Percentiles rank a stretch among this genome's conserved stretches.
Conservation (phyloP, 2,797 vertebrate species). For the Typhlichthys eigenmanni region DNA sequence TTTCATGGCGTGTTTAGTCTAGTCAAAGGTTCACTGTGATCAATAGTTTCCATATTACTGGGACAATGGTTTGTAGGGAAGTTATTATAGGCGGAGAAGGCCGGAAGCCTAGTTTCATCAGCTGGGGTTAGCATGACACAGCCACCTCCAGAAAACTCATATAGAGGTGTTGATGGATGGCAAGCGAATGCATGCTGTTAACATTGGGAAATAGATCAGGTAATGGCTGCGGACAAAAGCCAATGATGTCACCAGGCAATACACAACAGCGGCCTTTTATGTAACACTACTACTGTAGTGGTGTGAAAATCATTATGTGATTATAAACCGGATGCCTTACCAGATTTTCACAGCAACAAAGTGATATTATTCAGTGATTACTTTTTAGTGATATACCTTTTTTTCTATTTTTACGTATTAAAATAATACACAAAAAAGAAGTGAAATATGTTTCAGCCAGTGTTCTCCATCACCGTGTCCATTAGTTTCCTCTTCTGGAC, state of each 20-base stretch:
- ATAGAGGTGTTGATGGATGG: neutral
- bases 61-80: neutral
- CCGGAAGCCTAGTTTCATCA: neutral
- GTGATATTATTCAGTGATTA: too few species aligned
- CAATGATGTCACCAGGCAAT: conserved; percentile 5
- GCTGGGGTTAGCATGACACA: neutral
- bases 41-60: neutral
- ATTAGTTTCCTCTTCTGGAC: conserved; percentile 96
- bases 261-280: neutral
- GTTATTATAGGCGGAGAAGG: conserved; percentile 1
- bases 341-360: neutral
- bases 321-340: neutral
- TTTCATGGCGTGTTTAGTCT: neutral
- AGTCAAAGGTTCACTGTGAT: neutral
- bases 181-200: neutral
- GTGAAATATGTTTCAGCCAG: neutral
- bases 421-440: neutral
- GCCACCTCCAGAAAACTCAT: conserved; percentile 12
- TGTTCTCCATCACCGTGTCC: conserved; percentile 4
- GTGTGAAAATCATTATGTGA: neutral
- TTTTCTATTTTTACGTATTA: neutral
- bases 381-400: too few species aligned
- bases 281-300: neutral
- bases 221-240: conserved; percentile 4
- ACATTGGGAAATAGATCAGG: conserved; percentile 3